Conservation (phyloP, 2,113 vertebrate genomes). For the Equus quagga region DNA sequence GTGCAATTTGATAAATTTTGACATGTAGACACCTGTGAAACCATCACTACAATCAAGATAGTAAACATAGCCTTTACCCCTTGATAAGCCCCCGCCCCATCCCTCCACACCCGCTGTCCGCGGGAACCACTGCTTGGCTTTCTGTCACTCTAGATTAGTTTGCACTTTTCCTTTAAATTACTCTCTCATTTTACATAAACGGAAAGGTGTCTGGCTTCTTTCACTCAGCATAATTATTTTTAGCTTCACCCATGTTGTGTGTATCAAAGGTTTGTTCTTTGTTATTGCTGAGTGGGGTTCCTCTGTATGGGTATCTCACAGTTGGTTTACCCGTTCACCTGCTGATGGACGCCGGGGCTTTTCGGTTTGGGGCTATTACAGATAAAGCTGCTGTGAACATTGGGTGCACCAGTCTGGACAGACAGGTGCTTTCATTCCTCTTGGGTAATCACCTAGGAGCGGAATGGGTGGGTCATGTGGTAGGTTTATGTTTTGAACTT, state of each 20-base stretch:
- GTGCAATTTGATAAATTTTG: background rate
- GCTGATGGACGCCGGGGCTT: rapidly evolving
- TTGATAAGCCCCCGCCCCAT: too few species aligned
- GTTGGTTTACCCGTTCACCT: background rate
- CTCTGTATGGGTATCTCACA: background rate
- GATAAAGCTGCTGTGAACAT: rapidly evolving
- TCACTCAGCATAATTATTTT: background rate
- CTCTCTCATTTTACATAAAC: background rate
- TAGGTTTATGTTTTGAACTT: background rate
- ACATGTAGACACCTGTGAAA: background rate
- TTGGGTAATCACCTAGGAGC: background rate
- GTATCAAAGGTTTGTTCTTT: rapidly evolving
- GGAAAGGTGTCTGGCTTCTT: background rate
- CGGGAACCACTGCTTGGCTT: background rate
- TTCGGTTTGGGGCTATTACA: background rate
- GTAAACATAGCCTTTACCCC: background rate
- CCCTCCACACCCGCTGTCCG: background rate
- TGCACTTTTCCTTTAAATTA: background rate
- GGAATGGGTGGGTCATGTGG: background rate
- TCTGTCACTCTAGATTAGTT: background rate
- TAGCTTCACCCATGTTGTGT: rapidly evolving
- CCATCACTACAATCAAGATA: background rate
- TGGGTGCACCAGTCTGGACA: rapidly evolving
- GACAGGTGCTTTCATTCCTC: background rate
- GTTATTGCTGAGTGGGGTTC: background rate